phyloP scores from a whole-genome alignment of 2,888 invertebrate genomes.

The Hypolimnas misippus region DNA sequence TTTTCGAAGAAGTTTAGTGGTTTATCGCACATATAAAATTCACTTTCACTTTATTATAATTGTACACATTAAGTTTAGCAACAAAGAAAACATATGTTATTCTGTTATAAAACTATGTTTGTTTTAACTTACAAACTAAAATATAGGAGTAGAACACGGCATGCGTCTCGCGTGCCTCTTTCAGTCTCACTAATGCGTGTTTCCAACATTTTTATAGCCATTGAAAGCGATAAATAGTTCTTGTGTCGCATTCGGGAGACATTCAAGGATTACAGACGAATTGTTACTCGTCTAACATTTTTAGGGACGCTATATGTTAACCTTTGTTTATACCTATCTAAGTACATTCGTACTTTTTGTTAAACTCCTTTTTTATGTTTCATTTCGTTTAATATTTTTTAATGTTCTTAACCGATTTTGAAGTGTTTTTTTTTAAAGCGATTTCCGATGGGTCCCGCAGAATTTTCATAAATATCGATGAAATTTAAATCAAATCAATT shows the following conservation, averaged over 20 bases:
- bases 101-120: not conserved
- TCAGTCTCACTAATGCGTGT: conserved; percentile 73
- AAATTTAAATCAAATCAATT: too few relatives aligned
- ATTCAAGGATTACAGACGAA: conserved; percentile 9
- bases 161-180: conserved; percentile 62
- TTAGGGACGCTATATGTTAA: not conserved
- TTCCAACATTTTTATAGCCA: conserved; percentile 71
- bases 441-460: too few relatives aligned
- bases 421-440: too few relatives aligned
- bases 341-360: too few relatives aligned
- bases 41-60: too few relatives aligned
- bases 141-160: conserved; percentile 23
- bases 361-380: too few relatives aligned
- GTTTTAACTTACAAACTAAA: conserved; percentile 2
- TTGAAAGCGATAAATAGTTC: conserved; percentile 65
- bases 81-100: not conserved
- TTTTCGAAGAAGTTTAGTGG: too few relatives aligned
- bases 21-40: too few relatives aligned
- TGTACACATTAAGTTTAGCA: too few relatives aligned
- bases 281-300: conserved; percentile 14
- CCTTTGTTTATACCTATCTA: not conserved
- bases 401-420: too few relatives aligned
- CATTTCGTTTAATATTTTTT: too few relatives aligned
- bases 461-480: too few relatives aligned
- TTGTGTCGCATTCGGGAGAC: conserved; percentile 8